Evolutionary conservation across 30 jellyfish, hydroid and myxozoan species (phyloP).

Genomic region (Haliclystus octoradiatus): DNA sequence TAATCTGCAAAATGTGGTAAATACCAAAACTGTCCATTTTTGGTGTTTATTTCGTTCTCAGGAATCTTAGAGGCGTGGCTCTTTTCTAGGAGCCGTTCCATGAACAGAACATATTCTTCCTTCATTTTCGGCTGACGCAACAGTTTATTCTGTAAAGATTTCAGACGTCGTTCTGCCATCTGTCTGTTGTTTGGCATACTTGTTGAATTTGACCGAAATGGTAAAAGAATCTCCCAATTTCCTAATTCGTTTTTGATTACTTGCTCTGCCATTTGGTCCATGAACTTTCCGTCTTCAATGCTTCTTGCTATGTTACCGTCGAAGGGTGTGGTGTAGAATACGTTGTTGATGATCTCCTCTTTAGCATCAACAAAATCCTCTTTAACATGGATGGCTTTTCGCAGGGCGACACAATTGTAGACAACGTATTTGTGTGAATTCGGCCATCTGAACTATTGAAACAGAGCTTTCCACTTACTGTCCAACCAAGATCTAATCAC

Average conservation of each 20-base stretch:
- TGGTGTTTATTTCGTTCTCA: too few relatives aligned
- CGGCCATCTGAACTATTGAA: background rate
- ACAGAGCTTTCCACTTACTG: background rate
- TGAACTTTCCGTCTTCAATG: background rate
- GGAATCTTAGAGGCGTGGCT: too few relatives aligned
- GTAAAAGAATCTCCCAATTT: background rate
- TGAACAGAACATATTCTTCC: too few relatives aligned
- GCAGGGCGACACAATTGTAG: background rate
- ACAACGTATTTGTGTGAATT: background rate
- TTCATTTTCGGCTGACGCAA: too few relatives aligned
- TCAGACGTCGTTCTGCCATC: background rate
- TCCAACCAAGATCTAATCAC: background rate
- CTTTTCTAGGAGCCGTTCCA: too few relatives aligned
- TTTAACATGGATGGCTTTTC: background rate
- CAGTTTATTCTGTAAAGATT: too few relatives aligned
- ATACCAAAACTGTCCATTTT: constrained; percentile 14
- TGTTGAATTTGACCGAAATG: background rate
- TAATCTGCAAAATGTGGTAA: constrained; percentile 26
- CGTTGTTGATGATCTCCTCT: background rate
- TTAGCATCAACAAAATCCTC: background rate
- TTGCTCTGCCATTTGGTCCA: background rate
- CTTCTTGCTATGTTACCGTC: background rate
- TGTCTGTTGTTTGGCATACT: background rate
- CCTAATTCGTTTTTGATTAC: background rate
- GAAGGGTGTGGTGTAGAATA: background rate